Evolutionary conservation across 1,140 invertebrate genomes (phyloP).

Genomic region (Anagrus nilaparvatae): DNA sequence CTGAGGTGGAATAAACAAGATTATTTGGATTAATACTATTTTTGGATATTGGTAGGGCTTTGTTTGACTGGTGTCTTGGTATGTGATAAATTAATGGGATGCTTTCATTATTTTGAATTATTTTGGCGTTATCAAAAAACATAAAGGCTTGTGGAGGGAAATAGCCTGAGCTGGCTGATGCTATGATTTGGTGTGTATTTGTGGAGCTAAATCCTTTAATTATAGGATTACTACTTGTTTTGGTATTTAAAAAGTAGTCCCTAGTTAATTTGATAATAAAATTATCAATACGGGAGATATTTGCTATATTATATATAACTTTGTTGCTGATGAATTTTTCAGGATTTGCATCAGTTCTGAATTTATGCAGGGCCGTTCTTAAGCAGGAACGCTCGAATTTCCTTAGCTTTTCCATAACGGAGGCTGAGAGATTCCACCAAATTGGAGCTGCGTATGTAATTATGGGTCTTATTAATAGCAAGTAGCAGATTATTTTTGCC

Average conservation of each 20-base stretch:
- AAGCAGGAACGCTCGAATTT: conserved; percentile 11
- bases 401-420: conserved; percentile 12
- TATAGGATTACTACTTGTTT: no score
- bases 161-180: no score
- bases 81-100: no score
- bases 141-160: no score
- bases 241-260: conserved; percentile 2
- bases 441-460: conserved; percentile 10
- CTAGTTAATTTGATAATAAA: not conserved
- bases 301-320: not conserved
- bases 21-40: no score
- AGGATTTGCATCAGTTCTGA: not conserved
- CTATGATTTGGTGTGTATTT: no score
- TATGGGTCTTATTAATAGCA: conserved; percentile 13
- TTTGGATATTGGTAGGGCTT: no score
- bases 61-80: no score
- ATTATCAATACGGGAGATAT: conserved; percentile 10
- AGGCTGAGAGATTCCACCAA: conserved; percentile 12
- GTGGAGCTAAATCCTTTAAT: no score
- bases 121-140: no score
- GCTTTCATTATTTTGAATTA: no score
- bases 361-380: not conserved
- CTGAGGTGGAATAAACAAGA: no score
- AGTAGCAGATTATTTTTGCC: conserved; percentile 14
- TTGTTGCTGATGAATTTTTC: conserved; percentile 4